phyloP scores from a whole-genome alignment of 2,797 vertebrate genomes.

The Cyclura pinguis region DNA sequence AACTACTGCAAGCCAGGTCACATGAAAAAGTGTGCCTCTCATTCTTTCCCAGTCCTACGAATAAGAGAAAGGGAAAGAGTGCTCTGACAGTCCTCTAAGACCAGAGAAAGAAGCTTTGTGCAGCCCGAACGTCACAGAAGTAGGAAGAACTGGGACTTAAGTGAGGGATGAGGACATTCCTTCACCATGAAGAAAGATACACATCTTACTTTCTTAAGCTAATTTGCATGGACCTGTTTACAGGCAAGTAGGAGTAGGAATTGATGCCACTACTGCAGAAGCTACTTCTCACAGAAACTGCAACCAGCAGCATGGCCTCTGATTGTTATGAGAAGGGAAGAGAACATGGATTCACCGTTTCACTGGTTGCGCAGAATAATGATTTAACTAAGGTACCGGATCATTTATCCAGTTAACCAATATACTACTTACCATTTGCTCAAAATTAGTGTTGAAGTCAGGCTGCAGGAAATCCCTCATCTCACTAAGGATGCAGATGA shows the following conservation, averaged over 20 bases:
- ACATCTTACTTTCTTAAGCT: background rate
- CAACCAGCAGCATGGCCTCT: background rate
- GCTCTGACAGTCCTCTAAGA: background rate
- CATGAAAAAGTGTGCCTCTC: background rate
- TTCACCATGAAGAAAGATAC: background rate
- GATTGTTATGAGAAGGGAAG: background rate
- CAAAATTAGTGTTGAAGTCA: conserved; percentile 73
- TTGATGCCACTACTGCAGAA: background rate
- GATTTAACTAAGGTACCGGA: background rate
- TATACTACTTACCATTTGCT: conserved; percentile 67
- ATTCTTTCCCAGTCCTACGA: background rate
- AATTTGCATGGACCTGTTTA: background rate
- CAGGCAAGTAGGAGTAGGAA: background rate
- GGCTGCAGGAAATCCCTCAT: conserved; percentile 74
- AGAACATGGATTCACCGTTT: background rate
- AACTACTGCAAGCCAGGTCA: background rate
- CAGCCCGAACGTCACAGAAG: background rate
- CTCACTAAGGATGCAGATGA: conserved; percentile 73
- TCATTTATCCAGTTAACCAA: background rate
- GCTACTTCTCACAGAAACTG: background rate
- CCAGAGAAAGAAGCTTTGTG: background rate
- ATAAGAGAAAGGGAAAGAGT: too few relatives aligned
- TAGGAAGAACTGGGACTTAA: too few relatives aligned
- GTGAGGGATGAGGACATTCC: background rate
- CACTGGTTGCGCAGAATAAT: background rate